Conservation (phyloP, 2,797 vertebrate genomes). For the Zenarchopterus dispar region DNA sequence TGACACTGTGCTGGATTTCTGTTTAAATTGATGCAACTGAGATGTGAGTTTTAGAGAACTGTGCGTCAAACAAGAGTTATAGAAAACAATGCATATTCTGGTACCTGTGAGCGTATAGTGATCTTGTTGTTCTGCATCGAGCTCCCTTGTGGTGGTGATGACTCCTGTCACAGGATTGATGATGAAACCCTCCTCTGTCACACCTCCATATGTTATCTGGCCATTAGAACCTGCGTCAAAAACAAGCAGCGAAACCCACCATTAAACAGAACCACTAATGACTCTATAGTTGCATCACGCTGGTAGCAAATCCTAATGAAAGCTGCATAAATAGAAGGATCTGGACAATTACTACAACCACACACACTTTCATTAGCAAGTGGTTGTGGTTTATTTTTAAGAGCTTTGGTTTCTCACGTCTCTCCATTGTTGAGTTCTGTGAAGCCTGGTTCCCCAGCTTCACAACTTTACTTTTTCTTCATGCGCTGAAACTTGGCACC, state of each 20-base stretch:
- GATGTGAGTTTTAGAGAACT: too few relatives aligned
- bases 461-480: too few relatives aligned
- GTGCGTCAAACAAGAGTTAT: not conserved
- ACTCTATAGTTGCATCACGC: slow-evolving; percentile 2
- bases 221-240: slow-evolving; percentile 86
- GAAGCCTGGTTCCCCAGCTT: slow-evolving; percentile 16
- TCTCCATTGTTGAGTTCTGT: slow-evolving; percentile 20
- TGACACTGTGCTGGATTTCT: not conserved
- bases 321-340: slow-evolving; percentile 17
- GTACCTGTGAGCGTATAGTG: slow-evolving; percentile 82
- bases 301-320: slow-evolving; percentile 17
- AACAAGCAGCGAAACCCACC: not conserved
- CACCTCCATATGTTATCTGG: slow-evolving; percentile 90
- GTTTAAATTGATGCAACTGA: not conserved
- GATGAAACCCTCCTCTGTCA: slow-evolving; percentile 89
- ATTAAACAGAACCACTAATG: not conserved
- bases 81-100: not conserved
- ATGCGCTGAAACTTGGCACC: slow-evolving; percentile 1
- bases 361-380: slow-evolving; percentile 51
- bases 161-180: slow-evolving; percentile 91
- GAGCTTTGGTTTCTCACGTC: slow-evolving; percentile 26
- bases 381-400: slow-evolving; percentile 43
- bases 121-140: slow-evolving; percentile 89
- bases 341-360: slow-evolving; percentile 30
- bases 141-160: slow-evolving; percentile 86